Conservation (phyloP, 2,113 vertebrate species). For the Bothrops jararaca region DNA sequence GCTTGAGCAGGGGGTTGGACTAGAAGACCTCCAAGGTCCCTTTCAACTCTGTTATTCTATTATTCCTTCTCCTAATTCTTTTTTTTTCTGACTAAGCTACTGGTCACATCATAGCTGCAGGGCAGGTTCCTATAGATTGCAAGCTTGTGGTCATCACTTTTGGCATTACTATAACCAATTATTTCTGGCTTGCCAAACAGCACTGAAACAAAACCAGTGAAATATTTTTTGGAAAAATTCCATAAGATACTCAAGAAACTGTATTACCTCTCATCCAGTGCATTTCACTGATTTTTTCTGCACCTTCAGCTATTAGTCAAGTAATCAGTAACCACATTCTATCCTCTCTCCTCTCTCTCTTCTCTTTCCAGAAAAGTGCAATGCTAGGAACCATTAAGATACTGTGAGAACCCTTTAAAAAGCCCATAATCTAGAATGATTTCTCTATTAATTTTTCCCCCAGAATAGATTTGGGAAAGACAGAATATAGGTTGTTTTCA, state of each 20-base stretch:
- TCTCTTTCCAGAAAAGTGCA: not conserved
- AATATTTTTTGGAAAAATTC: not conserved
- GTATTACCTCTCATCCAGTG: not conserved
- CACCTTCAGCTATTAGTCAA: not conserved
- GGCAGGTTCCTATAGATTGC: not conserved
- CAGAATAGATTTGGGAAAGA: not conserved
- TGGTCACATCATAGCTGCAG: not conserved
- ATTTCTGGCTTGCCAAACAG: not conserved
- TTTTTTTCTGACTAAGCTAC: not conserved
- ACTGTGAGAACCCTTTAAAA: not conserved
- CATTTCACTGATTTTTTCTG: too few species aligned
- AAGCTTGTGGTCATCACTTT: not conserved
- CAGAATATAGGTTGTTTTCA: not conserved
- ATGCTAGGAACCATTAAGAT: not conserved
- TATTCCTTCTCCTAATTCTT: not conserved
- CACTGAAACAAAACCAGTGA: not conserved
- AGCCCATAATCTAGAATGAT: not conserved
- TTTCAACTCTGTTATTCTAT: not conserved
- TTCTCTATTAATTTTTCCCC: not conserved
- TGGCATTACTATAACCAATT: not conserved
- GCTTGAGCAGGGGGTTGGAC: not conserved
- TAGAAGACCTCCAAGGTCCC: not conserved
- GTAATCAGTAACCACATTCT: not conserved
- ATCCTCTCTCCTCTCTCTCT: too few species aligned
- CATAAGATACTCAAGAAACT: not conserved